phyloP scores from a whole-genome alignment of 2,797 vertebrate genomes.

The Sebastolobus alascanus region DNA sequence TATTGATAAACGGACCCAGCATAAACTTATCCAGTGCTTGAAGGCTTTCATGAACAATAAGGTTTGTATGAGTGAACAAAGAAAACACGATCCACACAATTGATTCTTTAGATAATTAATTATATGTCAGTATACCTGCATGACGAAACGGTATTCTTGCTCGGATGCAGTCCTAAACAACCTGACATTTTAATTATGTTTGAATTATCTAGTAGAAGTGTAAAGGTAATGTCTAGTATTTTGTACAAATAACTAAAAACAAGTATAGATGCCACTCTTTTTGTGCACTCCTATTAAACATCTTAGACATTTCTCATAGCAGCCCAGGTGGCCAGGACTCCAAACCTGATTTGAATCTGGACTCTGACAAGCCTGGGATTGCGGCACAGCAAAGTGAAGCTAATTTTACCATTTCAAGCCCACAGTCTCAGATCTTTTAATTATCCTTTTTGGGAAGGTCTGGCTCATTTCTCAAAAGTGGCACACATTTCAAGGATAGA shows the following conservation, averaged over 20 bases:
- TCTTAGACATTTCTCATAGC: constrained; percentile 9
- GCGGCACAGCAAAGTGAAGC: constrained; percentile 56
- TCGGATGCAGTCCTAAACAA: background rate
- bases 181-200: background rate
- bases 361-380: constrained; percentile 38
- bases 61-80: constrained; percentile 82
- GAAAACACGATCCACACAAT: background rate
- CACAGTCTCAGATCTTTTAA: constrained; percentile 69
- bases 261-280: background rate
- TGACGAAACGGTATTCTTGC: background rate
- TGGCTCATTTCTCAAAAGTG: constrained; percentile 80
- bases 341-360: constrained; percentile 50
- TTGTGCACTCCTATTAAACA: background rate
- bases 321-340: constrained; percentile 28
- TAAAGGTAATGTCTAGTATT: background rate
- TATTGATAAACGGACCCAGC: constrained; percentile 97
- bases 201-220: background rate
- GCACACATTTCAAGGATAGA: constrained; percentile 77
- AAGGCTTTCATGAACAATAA: constrained; percentile 99
- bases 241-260: background rate
- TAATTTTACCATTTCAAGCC: constrained; percentile 70
- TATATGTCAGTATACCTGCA: background rate
- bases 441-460: constrained; percentile 72
- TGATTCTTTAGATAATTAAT: background rate
- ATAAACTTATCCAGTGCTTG: constrained; percentile 98